Conservation (phyloP, 2,113 vertebrate genomes). For the Hemicordylus capensis region DNA sequence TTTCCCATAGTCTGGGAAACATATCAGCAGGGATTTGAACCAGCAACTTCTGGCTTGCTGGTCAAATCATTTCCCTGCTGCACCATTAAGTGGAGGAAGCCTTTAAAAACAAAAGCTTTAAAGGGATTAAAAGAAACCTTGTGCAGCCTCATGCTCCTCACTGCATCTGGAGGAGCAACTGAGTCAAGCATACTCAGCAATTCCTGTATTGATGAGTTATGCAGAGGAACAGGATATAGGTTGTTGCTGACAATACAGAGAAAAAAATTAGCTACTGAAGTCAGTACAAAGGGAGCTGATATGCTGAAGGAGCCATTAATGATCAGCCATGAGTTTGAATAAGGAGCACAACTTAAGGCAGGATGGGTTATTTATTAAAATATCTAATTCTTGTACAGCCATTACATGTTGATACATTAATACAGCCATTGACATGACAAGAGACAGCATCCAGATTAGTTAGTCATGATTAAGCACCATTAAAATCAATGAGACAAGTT, state of each 20-base stretch:
- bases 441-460: no score
- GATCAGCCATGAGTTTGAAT: not conserved
- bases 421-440: not conserved
- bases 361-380: not conserved
- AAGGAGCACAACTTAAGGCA: not conserved
- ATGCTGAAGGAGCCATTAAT: not conserved
- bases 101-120: no score
- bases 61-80: no score
- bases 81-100: no score
- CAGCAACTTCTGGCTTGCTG: no score
- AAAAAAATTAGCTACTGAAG: not conserved
- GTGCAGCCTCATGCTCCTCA: not conserved
- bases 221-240: not conserved
- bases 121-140: not conserved
- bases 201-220: not conserved
- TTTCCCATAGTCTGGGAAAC: no score
- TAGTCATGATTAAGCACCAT: no score
- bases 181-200: not conserved
- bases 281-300: not conserved
- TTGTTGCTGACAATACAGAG: not conserved
- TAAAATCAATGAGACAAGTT: no score
- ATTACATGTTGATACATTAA: no score
- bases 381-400: not conserved
- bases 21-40: no score
- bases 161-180: not conserved